Percentiles rank a stretch among this genome's conserved stretches.
Evolutionary conservation across 2,113 vertebrate genomes (phyloP).

Genomic region (Macquaria australasica): DNA sequence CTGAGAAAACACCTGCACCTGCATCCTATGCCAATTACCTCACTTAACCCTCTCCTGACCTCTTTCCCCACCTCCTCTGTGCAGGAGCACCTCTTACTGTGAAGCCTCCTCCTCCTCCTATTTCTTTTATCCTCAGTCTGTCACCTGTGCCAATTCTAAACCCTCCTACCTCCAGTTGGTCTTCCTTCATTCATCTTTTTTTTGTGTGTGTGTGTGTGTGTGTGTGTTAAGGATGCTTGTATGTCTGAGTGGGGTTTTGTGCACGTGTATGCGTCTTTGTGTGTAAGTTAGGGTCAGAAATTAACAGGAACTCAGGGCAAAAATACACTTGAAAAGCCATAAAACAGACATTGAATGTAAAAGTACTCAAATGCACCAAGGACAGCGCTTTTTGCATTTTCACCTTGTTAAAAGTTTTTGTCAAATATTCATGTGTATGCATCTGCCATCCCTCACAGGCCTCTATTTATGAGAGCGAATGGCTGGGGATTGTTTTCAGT

Average conservation of each 20-base stretch:
- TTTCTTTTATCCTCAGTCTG: constrained; percentile 17
- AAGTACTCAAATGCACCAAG: not conserved
- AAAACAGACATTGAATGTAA: not conserved
- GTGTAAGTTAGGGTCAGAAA: not conserved
- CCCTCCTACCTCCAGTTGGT: constrained; percentile 10
- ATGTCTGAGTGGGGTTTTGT: not conserved
- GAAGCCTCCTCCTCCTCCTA: constrained; percentile 27
- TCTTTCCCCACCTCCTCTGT: constrained; percentile 38
- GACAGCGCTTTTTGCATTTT: not conserved
- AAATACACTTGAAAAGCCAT: constrained; percentile 2
- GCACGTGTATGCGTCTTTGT: not conserved
- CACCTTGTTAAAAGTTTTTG: not conserved
- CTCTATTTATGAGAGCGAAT: constrained; percentile 5
- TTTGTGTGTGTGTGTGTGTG: not conserved
- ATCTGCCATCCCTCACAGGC: not conserved
- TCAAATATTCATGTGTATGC: not conserved
- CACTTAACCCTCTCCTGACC: constrained; percentile 69
- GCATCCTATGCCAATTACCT: constrained; percentile 73
- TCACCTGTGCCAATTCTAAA: constrained; percentile 19
- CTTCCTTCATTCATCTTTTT: constrained; percentile 12
- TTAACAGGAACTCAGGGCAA: not conserved
- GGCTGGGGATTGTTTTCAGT: constrained; percentile 14
- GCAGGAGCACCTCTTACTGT: constrained; percentile 47
- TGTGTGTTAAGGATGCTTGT: constrained; percentile 12
- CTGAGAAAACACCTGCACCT: constrained; percentile 63